These are phyloP conservation scores for Tragelaphus eurycerus DNA, from an alignment of 2,797 vertebrate genomes.

Conservation along the genomic window DNA sequence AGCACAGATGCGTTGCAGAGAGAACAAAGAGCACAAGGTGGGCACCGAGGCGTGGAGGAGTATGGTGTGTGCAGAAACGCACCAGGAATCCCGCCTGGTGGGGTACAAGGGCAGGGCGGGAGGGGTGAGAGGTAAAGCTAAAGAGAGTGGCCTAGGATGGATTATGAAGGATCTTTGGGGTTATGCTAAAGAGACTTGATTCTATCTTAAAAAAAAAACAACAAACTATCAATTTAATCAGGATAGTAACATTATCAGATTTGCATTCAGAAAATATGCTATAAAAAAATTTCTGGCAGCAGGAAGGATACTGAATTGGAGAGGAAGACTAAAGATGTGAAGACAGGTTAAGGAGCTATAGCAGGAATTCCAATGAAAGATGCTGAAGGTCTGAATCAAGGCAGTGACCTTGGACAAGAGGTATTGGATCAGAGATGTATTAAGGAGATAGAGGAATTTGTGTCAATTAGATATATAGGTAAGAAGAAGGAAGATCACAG, in stretches of 20 bases:
- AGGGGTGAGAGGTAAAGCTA: background rate
- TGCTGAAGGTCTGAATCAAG: background rate
- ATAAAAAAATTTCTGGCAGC: background rate
- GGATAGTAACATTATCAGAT: background rate
- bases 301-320: background rate
- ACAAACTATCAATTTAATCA: background rate
- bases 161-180: background rate
- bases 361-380: background rate
- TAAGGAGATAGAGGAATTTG: background rate
- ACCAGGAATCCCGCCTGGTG: background rate
- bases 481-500: background rate
- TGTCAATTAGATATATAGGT: background rate
- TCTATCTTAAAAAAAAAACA: background rate
- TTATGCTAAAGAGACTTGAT: background rate
- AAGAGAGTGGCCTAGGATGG: background rate
- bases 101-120: background rate
- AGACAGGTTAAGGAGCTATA: background rate
- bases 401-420: background rate
- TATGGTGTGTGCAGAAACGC: background rate
- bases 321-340: background rate
- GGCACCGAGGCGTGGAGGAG: background rate
- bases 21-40: background rate
- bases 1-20: background rate
- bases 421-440: background rate
- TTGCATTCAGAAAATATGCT: constrained; percentile 2